phyloP scores from a whole-genome alignment of 2,797 vertebrate species.

The Pachyuromys duprasi region DNA sequence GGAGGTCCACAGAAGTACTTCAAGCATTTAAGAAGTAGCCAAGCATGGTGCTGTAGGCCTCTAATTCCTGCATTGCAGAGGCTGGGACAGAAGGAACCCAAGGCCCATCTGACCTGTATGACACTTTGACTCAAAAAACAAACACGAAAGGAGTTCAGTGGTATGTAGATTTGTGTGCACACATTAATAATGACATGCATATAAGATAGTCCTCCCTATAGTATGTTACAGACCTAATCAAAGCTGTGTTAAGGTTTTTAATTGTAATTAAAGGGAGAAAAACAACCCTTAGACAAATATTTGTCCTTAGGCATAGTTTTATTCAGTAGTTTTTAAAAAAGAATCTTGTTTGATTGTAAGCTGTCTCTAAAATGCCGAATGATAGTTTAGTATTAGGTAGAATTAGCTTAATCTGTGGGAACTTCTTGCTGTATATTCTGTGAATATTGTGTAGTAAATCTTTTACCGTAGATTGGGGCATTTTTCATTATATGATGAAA shows the following conservation, averaged over 20 bases:
- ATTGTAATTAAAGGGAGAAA: neutral
- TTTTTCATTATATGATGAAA: neutral
- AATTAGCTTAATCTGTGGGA: neutral
- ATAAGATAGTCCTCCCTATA: neutral
- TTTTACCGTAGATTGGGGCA: neutral
- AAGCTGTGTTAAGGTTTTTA: neutral
- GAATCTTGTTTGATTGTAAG: neutral
- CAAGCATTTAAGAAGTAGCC: neutral
- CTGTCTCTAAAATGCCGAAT: neutral
- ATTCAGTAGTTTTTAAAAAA: no score
- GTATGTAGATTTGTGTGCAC: neutral
- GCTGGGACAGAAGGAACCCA: neutral
- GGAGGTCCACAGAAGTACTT: neutral
- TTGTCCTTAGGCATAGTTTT: conserved; percentile 27
- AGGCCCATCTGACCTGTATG: neutral
- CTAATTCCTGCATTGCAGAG: neutral
- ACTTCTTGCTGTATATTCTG: neutral
- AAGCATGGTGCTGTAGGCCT: neutral
- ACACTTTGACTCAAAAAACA: neutral
- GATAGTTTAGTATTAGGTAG: conserved; percentile 25
- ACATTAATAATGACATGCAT: neutral
- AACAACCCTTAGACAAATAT: neutral
- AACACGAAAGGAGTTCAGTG: neutral
- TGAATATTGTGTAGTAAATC: neutral
- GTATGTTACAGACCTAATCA: neutral